These are phyloP conservation scores for Berghia stephanieae DNA, from an alignment of 1,140 invertebrate genomes.

Conservation along the genomic window DNA sequence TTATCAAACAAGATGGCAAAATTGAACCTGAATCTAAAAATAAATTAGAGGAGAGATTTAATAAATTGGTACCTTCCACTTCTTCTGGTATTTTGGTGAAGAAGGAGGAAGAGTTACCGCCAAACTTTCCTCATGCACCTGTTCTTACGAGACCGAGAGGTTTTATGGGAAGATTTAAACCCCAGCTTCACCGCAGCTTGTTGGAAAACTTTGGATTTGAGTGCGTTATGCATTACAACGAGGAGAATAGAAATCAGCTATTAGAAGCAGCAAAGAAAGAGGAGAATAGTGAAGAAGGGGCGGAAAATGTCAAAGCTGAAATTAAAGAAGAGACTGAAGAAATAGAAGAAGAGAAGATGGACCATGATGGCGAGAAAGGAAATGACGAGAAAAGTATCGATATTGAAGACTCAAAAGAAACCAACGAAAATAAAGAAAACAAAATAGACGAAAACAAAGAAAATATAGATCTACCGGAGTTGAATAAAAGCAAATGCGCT, in stretches of 20 bases:
- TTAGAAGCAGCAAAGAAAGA: slow-evolving; percentile 45
- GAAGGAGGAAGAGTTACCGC: slow-evolving; percentile 31
- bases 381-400: slow-evolving; percentile 35
- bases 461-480: slow-evolving; percentile 71
- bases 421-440: slow-evolving; percentile 38
- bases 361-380: slow-evolving; percentile 35
- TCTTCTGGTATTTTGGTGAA: too few relatives aligned
- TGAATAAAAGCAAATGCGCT: slow-evolving; percentile 80
- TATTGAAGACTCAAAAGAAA: slow-evolving; percentile 24
- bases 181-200: slow-evolving; percentile 89
- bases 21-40: slow-evolving; percentile 18
- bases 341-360: slow-evolving; percentile 45
- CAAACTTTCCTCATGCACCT: slow-evolving; percentile 33
- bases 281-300: slow-evolving; percentile 32
- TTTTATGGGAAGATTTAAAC: slow-evolving; percentile 65
- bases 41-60: too few relatives aligned
- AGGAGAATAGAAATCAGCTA: slow-evolving; percentile 75
- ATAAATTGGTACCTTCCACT: too few relatives aligned
- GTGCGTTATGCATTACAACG: slow-evolving; percentile 95
- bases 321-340: slow-evolving; percentile 34
- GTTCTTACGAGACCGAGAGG: slow-evolving; percentile 71
- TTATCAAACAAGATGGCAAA: slow-evolving; percentile 33
- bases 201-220: slow-evolving; percentile 94
- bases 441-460: slow-evolving; percentile 42
- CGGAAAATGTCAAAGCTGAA: slow-evolving; percentile 38